Conservation (phyloP, 2,888 invertebrate genomes). For the Loripinus fragilis region DNA sequence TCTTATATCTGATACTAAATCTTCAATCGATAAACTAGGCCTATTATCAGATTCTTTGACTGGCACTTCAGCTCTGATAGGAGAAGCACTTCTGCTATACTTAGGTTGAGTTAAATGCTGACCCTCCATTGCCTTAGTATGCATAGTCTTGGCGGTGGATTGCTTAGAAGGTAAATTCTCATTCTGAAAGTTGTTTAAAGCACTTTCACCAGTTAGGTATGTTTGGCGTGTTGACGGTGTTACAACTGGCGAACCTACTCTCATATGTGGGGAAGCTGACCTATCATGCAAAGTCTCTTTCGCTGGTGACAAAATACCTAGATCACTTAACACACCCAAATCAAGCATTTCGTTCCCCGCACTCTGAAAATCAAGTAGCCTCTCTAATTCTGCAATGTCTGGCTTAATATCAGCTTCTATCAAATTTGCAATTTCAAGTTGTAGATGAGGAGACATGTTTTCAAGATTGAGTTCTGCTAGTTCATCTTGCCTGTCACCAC, state of each 20-base stretch:
- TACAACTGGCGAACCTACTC: background rate
- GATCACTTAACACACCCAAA: constrained; percentile 39
- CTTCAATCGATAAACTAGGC: constrained; percentile 39
- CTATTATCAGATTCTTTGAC: constrained; percentile 8
- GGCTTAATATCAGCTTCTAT: constrained; percentile 72
- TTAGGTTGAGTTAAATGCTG: background rate
- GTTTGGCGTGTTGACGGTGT: background rate
- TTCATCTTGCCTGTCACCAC: constrained; percentile 52
- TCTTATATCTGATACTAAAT: constrained; percentile 21
- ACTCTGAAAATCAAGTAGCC: constrained; percentile 45
- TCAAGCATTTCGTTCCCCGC: constrained; percentile 48
- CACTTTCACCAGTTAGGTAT: constrained; percentile 2
- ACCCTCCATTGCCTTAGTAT: background rate
- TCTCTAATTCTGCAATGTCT: constrained; percentile 61
- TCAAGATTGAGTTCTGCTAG: constrained; percentile 66
- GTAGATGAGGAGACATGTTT: constrained; percentile 67
- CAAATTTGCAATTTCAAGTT: constrained; percentile 72
- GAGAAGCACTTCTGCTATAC: background rate
- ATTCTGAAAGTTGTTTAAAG: background rate
- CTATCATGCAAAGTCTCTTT: background rate
- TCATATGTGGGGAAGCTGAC: constrained; percentile 15
- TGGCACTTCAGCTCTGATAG: background rate
- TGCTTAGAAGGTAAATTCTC: background rate
- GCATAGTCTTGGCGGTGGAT: background rate
- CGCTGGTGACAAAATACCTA: constrained; percentile 24